These are phyloP conservation scores for Semicossyphus pulcher DNA, from an alignment of 2,113 vertebrate genomes.

Conservation along the genomic window DNA sequence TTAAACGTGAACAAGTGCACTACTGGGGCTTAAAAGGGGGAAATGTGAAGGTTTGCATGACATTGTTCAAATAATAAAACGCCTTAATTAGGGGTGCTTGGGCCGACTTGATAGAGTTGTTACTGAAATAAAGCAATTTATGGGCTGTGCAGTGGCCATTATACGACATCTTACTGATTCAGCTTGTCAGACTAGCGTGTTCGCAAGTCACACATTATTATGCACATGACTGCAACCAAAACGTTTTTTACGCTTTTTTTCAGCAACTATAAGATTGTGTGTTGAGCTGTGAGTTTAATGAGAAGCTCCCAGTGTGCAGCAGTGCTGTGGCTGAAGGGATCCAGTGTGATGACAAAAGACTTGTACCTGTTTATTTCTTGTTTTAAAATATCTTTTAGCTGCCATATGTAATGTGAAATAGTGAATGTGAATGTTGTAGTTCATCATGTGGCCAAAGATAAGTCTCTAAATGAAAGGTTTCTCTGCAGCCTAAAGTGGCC, in stretches of 20 bases:
- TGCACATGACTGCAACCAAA: neutral
- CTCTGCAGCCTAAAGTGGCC: too few species aligned
- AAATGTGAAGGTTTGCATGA: neutral
- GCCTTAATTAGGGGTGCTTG: neutral
- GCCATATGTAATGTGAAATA: too few species aligned
- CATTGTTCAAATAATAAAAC: constrained; percentile 2
- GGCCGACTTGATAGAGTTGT: neutral
- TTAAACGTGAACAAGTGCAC: constrained; percentile 2
- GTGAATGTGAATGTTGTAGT: too few species aligned
- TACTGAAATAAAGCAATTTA: neutral
- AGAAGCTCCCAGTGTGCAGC: neutral
- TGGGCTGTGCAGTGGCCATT: neutral
- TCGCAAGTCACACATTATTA: neutral
- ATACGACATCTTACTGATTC: neutral
- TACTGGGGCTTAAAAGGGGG: neutral
- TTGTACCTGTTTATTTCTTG: neutral
- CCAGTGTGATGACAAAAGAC: neutral
- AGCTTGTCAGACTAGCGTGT: constrained; percentile 1
- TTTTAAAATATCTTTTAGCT: too few species aligned
- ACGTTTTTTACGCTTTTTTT: neutral
- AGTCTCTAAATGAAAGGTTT: too few species aligned
- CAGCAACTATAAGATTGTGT: neutral
- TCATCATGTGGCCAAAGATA: too few species aligned
- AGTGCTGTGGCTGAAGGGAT: neutral
- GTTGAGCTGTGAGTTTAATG: neutral